Base-by-base conservation (phyloP, 2,888 invertebrate genomes). In the Linnaemya vulpina region DNA sequence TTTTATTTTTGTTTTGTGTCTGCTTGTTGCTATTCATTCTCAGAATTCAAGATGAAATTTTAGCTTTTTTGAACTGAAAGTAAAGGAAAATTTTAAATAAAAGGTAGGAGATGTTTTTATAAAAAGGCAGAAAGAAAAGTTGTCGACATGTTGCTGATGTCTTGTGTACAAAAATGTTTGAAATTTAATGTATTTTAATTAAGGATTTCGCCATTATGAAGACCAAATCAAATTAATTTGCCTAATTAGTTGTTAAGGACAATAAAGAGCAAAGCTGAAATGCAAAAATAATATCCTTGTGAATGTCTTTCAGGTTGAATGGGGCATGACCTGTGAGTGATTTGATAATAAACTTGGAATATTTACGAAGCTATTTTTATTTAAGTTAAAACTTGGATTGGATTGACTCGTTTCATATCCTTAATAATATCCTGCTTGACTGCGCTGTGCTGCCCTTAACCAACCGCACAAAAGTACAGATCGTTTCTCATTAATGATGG, bases 151-250 rank as follows among this genome's bases (percentile, higher is more conserved):
- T 60, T 67, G 67, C 20, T 22, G 68, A 80, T 60, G 67, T 67
- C 20, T 13, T 58, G 60, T 65, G 60, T 40, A 74, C 67, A 80
- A 68, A n/a, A 60, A 62, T 55, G 25, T 83, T 46, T 62, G 1
- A 43, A 74, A 74, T 53, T 15, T 67, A 67, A 74, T 60, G 40
- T 62, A n/a, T 75, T 55, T 35, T 58, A 58, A 65, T 76, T 58
- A 76, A 71, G 65, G 49, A 40, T 40, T 73, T 60, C 40, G 15
- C 15, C 71, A 38, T 20, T 46, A 67, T 30, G 20, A 30, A 9
- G 11, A n/a, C n/a, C 4, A 74, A 51, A 60, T 40, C 51, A 68
- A 43, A 60, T 74, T 74, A 58, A 68, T 74, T 80, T 49, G 15
- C 30, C 9, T 74, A 80, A 80, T 80, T 80, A 53, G 51, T 58